These are phyloP conservation scores for Thymelicus sylvestris DNA, from an alignment of 2,888 invertebrate genomes.

Conservation along the genomic window DNA sequence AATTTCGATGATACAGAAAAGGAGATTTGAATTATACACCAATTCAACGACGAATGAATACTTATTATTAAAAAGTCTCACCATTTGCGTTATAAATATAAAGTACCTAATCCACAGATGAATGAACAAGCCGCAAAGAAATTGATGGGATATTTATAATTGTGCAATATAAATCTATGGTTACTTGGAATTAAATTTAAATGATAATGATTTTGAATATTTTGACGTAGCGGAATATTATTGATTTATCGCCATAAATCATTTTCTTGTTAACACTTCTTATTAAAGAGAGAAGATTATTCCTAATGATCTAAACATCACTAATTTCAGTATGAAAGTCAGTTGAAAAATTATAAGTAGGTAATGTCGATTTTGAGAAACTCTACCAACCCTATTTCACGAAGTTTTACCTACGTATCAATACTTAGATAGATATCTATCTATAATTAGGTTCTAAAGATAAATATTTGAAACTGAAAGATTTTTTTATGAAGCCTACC, in stretches of 20 bases:
- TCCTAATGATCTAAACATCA: too few species aligned
- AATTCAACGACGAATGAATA: slow-evolving; percentile 73
- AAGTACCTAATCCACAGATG: slow-evolving; percentile 56
- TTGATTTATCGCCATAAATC: background rate
- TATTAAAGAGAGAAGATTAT: background rate
- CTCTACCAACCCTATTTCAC: too few species aligned
- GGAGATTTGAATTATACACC: slow-evolving; percentile 81
- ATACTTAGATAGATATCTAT: too few species aligned
- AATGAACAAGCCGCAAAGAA: slow-evolving; percentile 56
- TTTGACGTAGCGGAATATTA: slow-evolving; percentile 5
- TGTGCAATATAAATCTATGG: slow-evolving; percentile 12
- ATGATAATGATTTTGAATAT: slow-evolving; percentile 5
- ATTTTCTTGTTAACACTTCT: background rate
- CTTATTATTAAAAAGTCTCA: slow-evolving; percentile 66
- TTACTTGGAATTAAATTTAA: slow-evolving; percentile 1
- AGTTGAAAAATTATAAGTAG: too few species aligned
- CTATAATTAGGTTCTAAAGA: too few species aligned
- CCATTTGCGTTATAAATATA: slow-evolving; percentile 51
- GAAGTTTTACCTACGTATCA: too few species aligned
- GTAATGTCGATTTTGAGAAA: too few species aligned
- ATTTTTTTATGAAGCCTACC: too few species aligned
- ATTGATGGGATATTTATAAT: slow-evolving; percentile 41
- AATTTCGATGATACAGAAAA: slow-evolving; percentile 82
- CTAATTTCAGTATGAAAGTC: too few species aligned
- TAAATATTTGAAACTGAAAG: too few species aligned